These are phyloP conservation scores for Drosophila orena DNA, from an alignment of 1,140 invertebrate genomes.

Conservation along the genomic window DNA sequence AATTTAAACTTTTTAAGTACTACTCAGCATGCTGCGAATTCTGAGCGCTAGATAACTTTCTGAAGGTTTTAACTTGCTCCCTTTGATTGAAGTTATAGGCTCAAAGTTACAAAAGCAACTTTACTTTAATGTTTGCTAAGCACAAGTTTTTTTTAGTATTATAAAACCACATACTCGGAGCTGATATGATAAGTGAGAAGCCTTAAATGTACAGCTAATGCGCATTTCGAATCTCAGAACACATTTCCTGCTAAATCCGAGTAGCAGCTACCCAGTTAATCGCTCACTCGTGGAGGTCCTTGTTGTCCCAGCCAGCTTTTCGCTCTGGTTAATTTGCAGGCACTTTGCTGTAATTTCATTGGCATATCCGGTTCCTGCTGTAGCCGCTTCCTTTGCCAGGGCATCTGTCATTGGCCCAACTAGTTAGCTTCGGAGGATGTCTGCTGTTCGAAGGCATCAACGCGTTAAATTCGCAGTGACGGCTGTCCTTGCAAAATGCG, in stretches of 20 bases:
- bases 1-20: conserved; percentile 49
- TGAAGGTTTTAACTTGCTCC: neutral
- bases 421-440: conserved; percentile 19
- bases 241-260: conserved; percentile 6
- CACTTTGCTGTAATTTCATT: conserved; percentile 63
- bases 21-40: conserved; percentile 15
- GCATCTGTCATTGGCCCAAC: conserved; percentile 34
- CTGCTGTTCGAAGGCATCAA: conserved; percentile 54
- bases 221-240: conserved; percentile 1
- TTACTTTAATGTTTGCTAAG: neutral
- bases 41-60: conserved; percentile 4
- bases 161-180: too few relatives aligned
- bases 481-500: conserved; percentile 26
- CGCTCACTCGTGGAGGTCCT: conserved; percentile 4
- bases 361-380: conserved; percentile 43
- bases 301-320: conserved; percentile 39
- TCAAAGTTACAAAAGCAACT: neutral
- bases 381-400: conserved; percentile 9
- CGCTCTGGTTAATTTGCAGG: conserved; percentile 58
- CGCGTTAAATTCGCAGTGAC: conserved; percentile 56
- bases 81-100: conserved; percentile 18
- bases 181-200: too few relatives aligned
- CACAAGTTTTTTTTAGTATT: too few relatives aligned
- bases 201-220: too few relatives aligned
- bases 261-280: conserved; percentile 3